Evolutionary conservation across 1,140 invertebrate species (phyloP).

Genomic region (Drosophila seguyi): DNA sequence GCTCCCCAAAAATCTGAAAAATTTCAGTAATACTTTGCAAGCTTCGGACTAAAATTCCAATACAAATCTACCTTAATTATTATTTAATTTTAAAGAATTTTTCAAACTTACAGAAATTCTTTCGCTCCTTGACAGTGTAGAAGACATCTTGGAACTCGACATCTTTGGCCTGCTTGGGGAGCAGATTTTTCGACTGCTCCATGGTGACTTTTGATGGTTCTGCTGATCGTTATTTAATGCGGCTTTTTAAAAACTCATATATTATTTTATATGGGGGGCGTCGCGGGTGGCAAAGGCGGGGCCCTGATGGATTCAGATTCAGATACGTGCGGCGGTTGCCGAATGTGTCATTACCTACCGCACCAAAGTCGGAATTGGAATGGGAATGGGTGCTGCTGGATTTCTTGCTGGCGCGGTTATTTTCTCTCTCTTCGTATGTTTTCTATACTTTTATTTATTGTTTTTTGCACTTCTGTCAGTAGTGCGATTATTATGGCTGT

Average conservation of each 20-base stretch:
- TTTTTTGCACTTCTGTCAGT: conserved; percentile 16
- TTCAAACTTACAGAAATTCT: conserved; percentile 73
- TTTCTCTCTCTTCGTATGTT: conserved; percentile 10
- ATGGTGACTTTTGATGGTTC: conserved; percentile 39
- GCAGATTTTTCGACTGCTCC: conserved; percentile 66
- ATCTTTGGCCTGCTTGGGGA: conserved; percentile 76
- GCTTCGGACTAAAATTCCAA: no score
- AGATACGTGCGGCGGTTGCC: conserved; percentile 59
- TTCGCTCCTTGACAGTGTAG: conserved; percentile 74
- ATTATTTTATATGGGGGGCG: conserved; percentile 16
- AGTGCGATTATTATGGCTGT: conserved; percentile 24
- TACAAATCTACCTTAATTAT: neutral
- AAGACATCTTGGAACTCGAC: conserved; percentile 84
- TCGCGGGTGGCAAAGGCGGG: conserved; percentile 26
- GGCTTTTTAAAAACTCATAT: conserved; percentile 37
- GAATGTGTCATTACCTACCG: conserved; percentile 70
- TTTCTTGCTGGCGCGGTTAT: conserved; percentile 20
- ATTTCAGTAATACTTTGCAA: no score
- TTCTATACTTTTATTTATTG: conserved; percentile 8
- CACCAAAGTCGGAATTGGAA: conserved; percentile 45
- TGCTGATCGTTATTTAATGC: conserved; percentile 57
- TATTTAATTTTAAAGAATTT: neutral
- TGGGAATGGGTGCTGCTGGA: conserved; percentile 26
- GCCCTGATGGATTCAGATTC: conserved; percentile 34
- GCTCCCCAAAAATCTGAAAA: neutral